Evolutionary conservation across 2,888 invertebrate species (phyloP).

Genomic region (Brachynemurus nebulosus): DNA sequence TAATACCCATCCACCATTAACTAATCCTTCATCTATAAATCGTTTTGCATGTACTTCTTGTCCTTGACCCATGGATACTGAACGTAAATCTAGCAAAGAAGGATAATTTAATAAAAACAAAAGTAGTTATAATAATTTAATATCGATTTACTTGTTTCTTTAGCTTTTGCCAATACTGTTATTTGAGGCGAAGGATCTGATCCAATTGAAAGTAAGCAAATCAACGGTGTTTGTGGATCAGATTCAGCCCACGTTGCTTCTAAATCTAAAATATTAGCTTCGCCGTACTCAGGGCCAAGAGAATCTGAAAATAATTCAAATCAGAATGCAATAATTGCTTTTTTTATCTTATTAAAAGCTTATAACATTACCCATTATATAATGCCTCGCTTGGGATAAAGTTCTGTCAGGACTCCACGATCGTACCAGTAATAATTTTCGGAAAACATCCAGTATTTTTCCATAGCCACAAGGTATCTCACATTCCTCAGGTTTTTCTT

Average conservation of each 20-base stretch:
- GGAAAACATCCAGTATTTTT: slow-evolving; percentile 71
- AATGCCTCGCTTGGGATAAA: slow-evolving; percentile 81
- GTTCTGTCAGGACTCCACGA: slow-evolving; percentile 95
- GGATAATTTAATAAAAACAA: not conserved
- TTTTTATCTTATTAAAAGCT: slow-evolving; percentile 5
- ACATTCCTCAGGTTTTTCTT: slow-evolving; percentile 84
- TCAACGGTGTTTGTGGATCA: slow-evolving; percentile 73
- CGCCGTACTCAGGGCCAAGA: slow-evolving; percentile 74
- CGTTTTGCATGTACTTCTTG: slow-evolving; percentile 48
- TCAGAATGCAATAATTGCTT: too few relatives aligned
- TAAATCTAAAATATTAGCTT: slow-evolving; percentile 82
- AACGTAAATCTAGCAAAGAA: slow-evolving; percentile 46
- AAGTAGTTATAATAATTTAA: not conserved
- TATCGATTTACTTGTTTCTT: slow-evolving; percentile 58
- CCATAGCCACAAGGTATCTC: slow-evolving; percentile 83
- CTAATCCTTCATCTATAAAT: slow-evolving; percentile 6
- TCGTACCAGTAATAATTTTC: slow-evolving; percentile 69
- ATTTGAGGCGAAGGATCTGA: slow-evolving; percentile 96
- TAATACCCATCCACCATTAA: slow-evolving; percentile 76
- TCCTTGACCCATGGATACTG: slow-evolving; percentile 96
- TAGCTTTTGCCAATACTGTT: slow-evolving; percentile 68
- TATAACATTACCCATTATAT: slow-evolving; percentile 78
- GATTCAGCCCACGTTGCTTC: slow-evolving; percentile 85
- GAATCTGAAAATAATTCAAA: too few relatives aligned
- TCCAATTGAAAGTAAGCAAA: slow-evolving; percentile 87